Conservation (phyloP, 2,113 vertebrate genomes). For the Mirounga angustirostris region DNA sequence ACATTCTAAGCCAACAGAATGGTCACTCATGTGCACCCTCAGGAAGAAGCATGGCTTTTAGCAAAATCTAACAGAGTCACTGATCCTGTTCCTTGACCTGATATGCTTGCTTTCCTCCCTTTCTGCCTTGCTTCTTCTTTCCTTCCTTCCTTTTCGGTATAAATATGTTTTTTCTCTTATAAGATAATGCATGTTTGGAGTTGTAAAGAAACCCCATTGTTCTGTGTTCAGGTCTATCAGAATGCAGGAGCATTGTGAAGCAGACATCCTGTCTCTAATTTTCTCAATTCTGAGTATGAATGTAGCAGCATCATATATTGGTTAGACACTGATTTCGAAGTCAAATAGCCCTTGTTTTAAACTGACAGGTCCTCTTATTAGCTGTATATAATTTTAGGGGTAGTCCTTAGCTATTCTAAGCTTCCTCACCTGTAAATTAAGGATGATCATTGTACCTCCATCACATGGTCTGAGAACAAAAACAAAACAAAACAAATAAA, state of each 20-base stretch:
- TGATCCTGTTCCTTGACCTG: not conserved
- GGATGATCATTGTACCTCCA: not conserved
- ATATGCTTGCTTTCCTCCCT: not conserved
- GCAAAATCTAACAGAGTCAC: not conserved
- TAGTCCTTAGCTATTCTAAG: not conserved
- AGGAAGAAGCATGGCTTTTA: not conserved
- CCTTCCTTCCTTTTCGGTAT: not conserved
- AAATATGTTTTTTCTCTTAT: not conserved
- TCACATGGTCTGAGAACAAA: not conserved
- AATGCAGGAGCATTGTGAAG: not conserved
- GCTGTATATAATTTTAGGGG: not conserved
- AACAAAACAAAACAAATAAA: not conserved
- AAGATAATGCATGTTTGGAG: not conserved
- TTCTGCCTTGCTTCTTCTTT: not conserved
- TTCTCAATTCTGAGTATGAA: not conserved
- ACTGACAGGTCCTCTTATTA: not conserved
- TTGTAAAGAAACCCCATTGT: not conserved
- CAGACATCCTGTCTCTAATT: not conserved
- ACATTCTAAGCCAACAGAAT: not conserved
- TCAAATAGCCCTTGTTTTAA: not conserved
- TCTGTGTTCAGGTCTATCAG: not conserved
- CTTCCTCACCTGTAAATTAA: not conserved
- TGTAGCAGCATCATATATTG: not conserved
- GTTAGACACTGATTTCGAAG: not conserved
- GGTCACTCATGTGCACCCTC: not conserved